Evolutionary conservation across 2,888 invertebrate species (phyloP).

Genomic region (Rambutsinella grinnellia): DNA sequence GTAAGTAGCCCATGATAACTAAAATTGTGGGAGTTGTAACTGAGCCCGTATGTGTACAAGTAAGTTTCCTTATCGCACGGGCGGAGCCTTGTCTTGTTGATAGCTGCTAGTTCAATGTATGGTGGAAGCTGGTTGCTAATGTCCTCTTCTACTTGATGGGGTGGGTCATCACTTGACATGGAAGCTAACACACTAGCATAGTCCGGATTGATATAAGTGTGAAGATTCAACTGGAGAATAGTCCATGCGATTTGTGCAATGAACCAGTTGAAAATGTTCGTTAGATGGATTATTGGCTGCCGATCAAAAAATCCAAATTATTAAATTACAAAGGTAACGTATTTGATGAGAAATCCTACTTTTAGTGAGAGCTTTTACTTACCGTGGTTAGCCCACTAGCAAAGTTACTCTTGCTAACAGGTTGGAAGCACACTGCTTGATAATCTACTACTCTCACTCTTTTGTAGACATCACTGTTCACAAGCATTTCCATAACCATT

Average conservation of each 20-base stretch:
- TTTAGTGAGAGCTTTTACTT: constrained; percentile 27
- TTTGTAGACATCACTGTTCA: constrained; percentile 91
- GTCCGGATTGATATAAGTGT: constrained; percentile 60
- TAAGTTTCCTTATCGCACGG: constrained; percentile 87
- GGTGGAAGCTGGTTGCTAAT: constrained; percentile 48
- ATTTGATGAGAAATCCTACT: neutral
- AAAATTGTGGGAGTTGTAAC: constrained; percentile 89
- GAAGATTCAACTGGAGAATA: constrained; percentile 58
- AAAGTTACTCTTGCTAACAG: constrained; percentile 61
- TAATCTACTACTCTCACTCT: constrained; percentile 90
- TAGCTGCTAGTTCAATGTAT: constrained; percentile 66
- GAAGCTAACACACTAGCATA: constrained; percentile 57
- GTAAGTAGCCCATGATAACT: constrained; percentile 87
- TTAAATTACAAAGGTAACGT: neutral
- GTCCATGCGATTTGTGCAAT: constrained; percentile 62
- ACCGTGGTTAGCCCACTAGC: constrained; percentile 64
- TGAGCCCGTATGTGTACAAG: constrained; percentile 72
- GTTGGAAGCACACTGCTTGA: constrained; percentile 87
- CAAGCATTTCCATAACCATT: constrained; percentile 86
- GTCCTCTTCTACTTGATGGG: constrained; percentile 61
- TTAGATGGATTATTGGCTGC: constrained; percentile 65
- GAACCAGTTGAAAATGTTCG: constrained; percentile 63
- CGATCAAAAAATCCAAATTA: constrained; percentile 23
- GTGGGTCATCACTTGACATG: constrained; percentile 31
- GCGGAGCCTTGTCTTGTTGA: constrained; percentile 81